Percentiles rank a stretch among this genome's conserved stretches.
Evolutionary conservation across 2,888 invertebrate species (phyloP).

Genomic region (Ophion ellenae): DNA sequence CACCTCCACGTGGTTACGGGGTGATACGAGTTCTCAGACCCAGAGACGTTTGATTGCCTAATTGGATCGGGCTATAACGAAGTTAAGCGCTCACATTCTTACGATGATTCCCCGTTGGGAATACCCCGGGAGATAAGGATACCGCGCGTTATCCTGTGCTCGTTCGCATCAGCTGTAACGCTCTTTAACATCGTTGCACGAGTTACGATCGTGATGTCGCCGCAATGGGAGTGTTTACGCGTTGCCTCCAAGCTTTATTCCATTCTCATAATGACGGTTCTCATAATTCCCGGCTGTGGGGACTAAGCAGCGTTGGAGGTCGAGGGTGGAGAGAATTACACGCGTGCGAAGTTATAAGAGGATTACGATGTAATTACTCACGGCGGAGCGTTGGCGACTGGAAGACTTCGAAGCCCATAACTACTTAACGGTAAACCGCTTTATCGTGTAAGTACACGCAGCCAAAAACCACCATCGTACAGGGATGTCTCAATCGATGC

Average conservation of each 20-base stretch:
- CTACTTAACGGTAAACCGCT: conserved; percentile 35
- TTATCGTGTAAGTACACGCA: conserved; percentile 15
- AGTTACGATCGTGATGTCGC: conserved; percentile 35
- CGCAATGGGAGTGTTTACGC: conserved; percentile 55
- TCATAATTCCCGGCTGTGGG: not conserved
- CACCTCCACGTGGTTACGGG: conserved; percentile 1
- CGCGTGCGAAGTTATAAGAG: conserved; percentile 43
- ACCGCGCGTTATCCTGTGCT: conserved; percentile 33
- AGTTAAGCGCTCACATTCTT: conserved; percentile 45
- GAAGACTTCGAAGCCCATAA: conserved; percentile 31
- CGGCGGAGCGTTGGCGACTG: conserved; percentile 23
- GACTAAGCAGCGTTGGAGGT: not conserved
- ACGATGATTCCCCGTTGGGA: conserved; percentile 8
- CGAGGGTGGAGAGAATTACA: not conserved
- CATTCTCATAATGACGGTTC: conserved; percentile 32
- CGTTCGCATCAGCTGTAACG: conserved; percentile 32
- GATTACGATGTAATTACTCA: conserved; percentile 37
- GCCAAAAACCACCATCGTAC: not conserved
- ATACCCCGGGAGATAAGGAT: conserved; percentile 30
- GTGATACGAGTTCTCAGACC: conserved; percentile 20
- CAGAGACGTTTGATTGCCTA: conserved; percentile 37
- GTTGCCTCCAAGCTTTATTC: conserved; percentile 26
- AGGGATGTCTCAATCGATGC: conserved; percentile 43
- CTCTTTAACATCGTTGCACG: conserved; percentile 35
- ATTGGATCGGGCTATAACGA: conserved; percentile 54